Evolutionary conservation across 2,797 vertebrate genomes (phyloP), one percentile per base, ranked within the genome.

Genomic region (Etheostoma perlongum): DNA sequence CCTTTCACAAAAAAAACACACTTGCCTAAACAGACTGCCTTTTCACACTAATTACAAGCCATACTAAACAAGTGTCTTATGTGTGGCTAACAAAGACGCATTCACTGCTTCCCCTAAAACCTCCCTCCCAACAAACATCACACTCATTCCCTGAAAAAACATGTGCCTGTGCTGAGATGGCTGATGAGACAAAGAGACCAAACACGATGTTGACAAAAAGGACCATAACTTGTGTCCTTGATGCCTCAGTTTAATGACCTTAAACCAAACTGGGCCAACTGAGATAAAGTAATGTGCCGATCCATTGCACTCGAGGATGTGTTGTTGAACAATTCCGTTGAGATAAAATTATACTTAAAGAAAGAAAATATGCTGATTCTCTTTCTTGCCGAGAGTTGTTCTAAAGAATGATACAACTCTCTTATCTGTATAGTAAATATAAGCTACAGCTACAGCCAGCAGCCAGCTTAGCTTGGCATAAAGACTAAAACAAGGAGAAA

Each of bases 41-140:
- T 90, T 88, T 89, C 80, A 92, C 82, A 78, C 81, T 79, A 83
- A 81, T 51, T 79, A 84, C 81, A 82, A 88, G 75, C 81, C 49
- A 25, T 74, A 74, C 69, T 73, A 81, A 89, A 94, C 93, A 93
- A 80, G 81, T 74, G 89, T 91, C 85, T 87, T 91, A 88, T 92
- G 75, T 85, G 82, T 7, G 21, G 60, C 60, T 66, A 74, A 93
- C 92, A 93, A 93, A 91, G 90, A 90, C 80, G 92, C 91, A 81
- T 93, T 92, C 85, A 91, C 72, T 85, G 72, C 70, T 51, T 67
- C 71, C 72, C 79, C 61, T 70, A 49, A 46, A 48, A 58, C 23
- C 33, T 64, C 51, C 64, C 74, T 65, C 68, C 83, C 83, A 90
- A 91, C 91, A 92, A 91, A 88, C 88, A 92, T 89, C 90, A 92